These are phyloP conservation scores for Theristicus caerulescens DNA, from an alignment of 2,113 vertebrate genomes.

Conservation along the genomic window DNA sequence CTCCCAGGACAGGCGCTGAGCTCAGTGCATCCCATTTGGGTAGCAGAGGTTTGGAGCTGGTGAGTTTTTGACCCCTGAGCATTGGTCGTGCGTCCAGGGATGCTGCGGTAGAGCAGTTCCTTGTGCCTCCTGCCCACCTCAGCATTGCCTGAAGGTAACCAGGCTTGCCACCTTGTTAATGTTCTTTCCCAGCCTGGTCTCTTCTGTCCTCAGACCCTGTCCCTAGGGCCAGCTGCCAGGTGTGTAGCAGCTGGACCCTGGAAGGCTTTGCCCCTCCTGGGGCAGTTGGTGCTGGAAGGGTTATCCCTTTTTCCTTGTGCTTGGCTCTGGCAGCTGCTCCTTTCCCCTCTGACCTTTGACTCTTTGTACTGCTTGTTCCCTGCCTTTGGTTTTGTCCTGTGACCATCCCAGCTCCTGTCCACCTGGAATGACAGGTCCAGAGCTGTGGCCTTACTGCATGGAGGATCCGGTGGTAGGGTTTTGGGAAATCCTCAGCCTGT, in stretches of 20 bases:
- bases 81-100: accelerated
- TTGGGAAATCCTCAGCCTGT: not conserved
- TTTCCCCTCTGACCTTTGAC: not conserved
- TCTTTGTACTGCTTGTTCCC: not conserved
- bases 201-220: not conserved
- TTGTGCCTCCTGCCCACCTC: not conserved
- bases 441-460: not conserved
- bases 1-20: not conserved
- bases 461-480: accelerated
- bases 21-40: accelerated
- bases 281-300: not conserved
- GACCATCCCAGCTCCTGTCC: not conserved
- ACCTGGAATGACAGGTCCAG: not conserved
- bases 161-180: not conserved
- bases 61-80: not conserved
- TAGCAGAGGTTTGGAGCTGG: not conserved
- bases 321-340: not conserved
- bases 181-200: not conserved
- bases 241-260: not conserved
- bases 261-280: not conserved
- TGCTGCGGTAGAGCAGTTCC: not conserved
- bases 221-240: not conserved
- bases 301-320: not conserved
- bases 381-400: not conserved
- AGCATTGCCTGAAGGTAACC: not conserved